A percentile compares a stretch with the other conserved stretches of the same genome.
Conservation (phyloP, 2,113 vertebrate species). For the Scortum barcoo region DNA sequence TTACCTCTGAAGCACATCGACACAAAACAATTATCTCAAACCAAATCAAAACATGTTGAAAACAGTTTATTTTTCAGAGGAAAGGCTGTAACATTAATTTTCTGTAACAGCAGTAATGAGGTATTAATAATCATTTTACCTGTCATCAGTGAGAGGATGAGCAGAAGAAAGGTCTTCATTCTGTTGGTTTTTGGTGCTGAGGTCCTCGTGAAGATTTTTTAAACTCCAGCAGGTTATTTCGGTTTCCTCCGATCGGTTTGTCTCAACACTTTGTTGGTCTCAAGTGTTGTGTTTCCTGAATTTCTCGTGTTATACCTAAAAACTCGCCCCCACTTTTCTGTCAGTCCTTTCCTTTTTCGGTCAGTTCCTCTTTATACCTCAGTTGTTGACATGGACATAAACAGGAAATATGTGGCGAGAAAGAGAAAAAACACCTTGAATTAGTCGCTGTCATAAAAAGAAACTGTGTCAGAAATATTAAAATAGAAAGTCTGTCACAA, state of each 20-base stretch:
- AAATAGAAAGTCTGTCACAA: background rate
- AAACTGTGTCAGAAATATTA: background rate
- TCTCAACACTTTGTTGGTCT: background rate
- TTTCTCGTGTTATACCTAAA: fast-evolving
- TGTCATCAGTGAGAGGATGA: conserved; percentile 43
- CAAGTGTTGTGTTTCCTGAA: background rate
- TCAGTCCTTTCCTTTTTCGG: background rate
- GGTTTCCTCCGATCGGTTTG: background rate
- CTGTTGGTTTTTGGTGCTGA: background rate
- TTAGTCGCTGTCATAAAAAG: background rate
- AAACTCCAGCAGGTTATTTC: background rate
- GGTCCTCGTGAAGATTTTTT: background rate
- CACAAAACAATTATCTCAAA: background rate
- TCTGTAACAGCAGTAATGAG: background rate
- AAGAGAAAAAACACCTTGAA: background rate
- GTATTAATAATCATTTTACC: conserved; percentile 31
- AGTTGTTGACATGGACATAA: fast-evolving
- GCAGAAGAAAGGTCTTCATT: conserved; percentile 13
- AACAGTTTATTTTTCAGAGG: background rate
- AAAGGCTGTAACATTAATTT: background rate
- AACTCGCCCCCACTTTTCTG: background rate
- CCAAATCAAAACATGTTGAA: background rate
- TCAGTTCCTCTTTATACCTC: background rate
- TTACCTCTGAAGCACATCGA: background rate
- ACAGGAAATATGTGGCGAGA: background rate